Percentiles rank a stretch among this genome's conserved stretches.
Conservation (phyloP, 2,113 vertebrate genomes). For the Chloropsis cyanopogon region DNA sequence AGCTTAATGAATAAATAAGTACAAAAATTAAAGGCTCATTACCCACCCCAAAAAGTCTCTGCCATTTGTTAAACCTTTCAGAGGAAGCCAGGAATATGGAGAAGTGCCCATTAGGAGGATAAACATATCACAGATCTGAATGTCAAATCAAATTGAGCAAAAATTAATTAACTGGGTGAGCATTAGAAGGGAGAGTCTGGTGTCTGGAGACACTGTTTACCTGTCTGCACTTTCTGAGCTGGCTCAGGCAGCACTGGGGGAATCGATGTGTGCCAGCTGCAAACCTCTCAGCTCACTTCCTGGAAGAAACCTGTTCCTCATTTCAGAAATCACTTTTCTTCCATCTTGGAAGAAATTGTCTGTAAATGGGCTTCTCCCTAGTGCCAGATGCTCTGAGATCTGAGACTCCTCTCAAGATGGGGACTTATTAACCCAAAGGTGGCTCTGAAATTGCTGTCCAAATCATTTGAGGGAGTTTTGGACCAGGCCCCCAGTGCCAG, state of each 20-base stretch:
- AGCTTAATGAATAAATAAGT: slow-evolving; percentile 54
- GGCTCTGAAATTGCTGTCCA: slow-evolving; percentile 23
- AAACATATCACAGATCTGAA: slow-evolving; percentile 57
- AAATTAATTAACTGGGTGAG: slow-evolving; percentile 33
- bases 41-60: slow-evolving; percentile 14
- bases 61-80: slow-evolving; percentile 53
- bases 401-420: not conserved
- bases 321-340: slow-evolving; percentile 21
- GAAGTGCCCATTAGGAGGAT: slow-evolving; percentile 50
- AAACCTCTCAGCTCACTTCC: not conserved
- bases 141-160: slow-evolving; percentile 53
- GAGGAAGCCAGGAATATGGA: slow-evolving; percentile 16
- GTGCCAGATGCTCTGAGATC: slow-evolving; percentile 19
- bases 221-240: not conserved
- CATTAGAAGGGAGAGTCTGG: slow-evolving; percentile 4
- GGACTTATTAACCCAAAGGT: slow-evolving; percentile 6
- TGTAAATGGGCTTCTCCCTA: slow-evolving; percentile 29
- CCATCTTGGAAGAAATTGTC: slow-evolving; percentile 15
- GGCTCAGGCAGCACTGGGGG: not conserved
- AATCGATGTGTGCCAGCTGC: not conserved
- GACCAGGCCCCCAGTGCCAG: not conserved
- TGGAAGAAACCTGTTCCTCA: not conserved
- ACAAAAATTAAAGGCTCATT: slow-evolving; percentile 56
- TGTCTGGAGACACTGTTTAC: slow-evolving; percentile 26
- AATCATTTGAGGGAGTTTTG: not conserved